Percentiles rank a stretch among this genome's conserved stretches.
These are phyloP conservation scores for Hyla sarda DNA, from an alignment of 2,113 vertebrate species.

Conservation along the genomic window DNA sequence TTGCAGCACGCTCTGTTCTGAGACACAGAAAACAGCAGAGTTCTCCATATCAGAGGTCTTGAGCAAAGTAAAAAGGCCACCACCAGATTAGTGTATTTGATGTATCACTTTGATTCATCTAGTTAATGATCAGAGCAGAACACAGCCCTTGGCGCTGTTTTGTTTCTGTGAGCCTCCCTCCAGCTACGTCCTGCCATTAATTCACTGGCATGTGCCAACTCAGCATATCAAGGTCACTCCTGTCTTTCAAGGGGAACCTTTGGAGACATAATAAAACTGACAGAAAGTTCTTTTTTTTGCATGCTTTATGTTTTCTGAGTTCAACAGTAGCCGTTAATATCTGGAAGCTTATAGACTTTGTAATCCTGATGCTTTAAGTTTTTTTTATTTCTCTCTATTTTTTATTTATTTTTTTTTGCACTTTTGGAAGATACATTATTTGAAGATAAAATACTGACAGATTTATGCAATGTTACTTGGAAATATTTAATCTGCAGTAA, in stretches of 20 bases:
- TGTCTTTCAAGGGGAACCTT: constrained; percentile 86
- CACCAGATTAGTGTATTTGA: constrained; percentile 78
- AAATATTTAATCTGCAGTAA: constrained; percentile 73
- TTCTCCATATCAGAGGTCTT: constrained; percentile 6
- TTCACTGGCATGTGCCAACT: constrained; percentile 85
- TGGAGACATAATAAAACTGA: constrained; percentile 89
- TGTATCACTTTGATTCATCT: constrained; percentile 77
- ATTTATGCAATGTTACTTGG: constrained; percentile 69
- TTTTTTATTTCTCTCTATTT: constrained; percentile 22
- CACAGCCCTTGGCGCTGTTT: constrained; percentile 75
- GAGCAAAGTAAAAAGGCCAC: constrained; percentile 57
- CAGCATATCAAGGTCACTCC: constrained; percentile 84
- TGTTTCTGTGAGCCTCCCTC: constrained; percentile 78
- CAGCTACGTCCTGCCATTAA: constrained; percentile 81
- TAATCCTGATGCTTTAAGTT: constrained; percentile 66
- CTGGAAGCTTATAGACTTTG: constrained; percentile 79
- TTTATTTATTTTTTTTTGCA: background rate
- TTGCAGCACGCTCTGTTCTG: constrained; percentile 28
- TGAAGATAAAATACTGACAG: constrained; percentile 69
- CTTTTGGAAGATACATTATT: constrained; percentile 63
- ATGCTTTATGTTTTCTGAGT: constrained; percentile 85
- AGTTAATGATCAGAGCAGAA: constrained; percentile 79
- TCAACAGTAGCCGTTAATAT: constrained; percentile 83
- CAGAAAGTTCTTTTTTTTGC: constrained; percentile 83
- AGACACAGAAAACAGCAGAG: constrained; percentile 1